A percentile compares a stretch with the other conserved stretches of the same genome.
phyloP scores from a whole-genome alignment of 1,140 invertebrate species.

The Cherax destructor region DNA sequence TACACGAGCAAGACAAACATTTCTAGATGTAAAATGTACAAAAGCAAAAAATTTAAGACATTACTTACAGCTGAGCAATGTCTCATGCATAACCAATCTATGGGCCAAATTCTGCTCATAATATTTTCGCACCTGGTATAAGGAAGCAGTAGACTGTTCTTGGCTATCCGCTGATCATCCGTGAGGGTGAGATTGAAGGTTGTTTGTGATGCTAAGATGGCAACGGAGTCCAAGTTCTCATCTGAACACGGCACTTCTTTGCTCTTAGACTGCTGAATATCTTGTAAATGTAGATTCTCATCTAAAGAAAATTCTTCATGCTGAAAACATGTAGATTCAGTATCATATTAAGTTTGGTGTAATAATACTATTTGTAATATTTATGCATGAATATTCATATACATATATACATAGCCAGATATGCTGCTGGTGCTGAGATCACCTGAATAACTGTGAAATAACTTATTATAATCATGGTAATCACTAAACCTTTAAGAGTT shows the following conservation, averaged over 20 bases:
- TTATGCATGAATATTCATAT: background rate
- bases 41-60: no score
- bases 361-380: no score
- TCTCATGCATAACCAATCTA: no score
- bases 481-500: no score
- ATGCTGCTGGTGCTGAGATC: no score
- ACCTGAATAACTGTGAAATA: no score
- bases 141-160: slow-evolving; percentile 36
- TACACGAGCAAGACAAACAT: no score
- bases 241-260: no score
- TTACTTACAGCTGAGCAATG: no score
- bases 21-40: no score
- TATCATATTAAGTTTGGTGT: no score
- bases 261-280: background rate
- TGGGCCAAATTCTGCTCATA: background rate
- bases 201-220: slow-evolving; percentile 19
- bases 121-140: slow-evolving; percentile 26
- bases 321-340: background rate
- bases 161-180: slow-evolving; percentile 17
- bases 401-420: background rate
- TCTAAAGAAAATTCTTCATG: slow-evolving; percentile 34
- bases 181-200: slow-evolving; percentile 44
- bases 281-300: background rate
- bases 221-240: background rate
- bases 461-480: no score